Evolutionary conservation across 1,140 invertebrate species (phyloP).

Genomic region (Pantala flavescens): DNA sequence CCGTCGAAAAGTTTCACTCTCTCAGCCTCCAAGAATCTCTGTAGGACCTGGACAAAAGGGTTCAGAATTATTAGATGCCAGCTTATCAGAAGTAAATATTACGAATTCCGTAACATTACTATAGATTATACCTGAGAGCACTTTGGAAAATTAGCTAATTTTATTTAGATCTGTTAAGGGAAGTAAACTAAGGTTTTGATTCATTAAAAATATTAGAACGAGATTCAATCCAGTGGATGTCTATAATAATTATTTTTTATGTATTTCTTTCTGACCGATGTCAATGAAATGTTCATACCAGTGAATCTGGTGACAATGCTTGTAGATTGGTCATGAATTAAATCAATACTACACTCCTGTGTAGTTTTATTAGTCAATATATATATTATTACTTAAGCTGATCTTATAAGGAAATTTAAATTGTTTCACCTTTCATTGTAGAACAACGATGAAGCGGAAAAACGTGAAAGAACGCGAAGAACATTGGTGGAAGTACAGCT

Average conservation of each 20-base stretch:
- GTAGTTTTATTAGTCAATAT: too few species aligned
- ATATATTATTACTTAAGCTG: too few species aligned
- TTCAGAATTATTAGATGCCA: not conserved
- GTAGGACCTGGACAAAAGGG: not conserved
- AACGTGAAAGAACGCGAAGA: constrained; percentile 29
- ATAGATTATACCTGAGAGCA: not conserved
- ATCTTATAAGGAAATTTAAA: too few species aligned
- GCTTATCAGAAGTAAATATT: not conserved
- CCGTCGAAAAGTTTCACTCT: not conserved
- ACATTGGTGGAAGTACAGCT: constrained; percentile 28
- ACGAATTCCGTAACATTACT: not conserved
- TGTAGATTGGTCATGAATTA: too few species aligned
- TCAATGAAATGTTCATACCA: too few species aligned
- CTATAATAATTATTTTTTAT: not conserved
- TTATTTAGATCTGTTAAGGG: too few species aligned
- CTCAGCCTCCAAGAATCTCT: not conserved
- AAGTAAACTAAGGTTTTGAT: too few species aligned
- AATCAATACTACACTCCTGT: too few species aligned
- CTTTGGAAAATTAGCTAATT: not conserved
- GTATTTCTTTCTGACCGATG: not conserved
- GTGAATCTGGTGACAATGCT: too few species aligned
- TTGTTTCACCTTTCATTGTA: constrained; percentile 12
- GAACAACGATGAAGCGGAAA: constrained; percentile 34
- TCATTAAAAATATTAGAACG: too few species aligned
- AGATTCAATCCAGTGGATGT: not conserved